Evolutionary conservation across 2,888 invertebrate genomes (phyloP), one percentile per base, ranked within the genome.

Genomic region (Ligdia adustata): DNA sequence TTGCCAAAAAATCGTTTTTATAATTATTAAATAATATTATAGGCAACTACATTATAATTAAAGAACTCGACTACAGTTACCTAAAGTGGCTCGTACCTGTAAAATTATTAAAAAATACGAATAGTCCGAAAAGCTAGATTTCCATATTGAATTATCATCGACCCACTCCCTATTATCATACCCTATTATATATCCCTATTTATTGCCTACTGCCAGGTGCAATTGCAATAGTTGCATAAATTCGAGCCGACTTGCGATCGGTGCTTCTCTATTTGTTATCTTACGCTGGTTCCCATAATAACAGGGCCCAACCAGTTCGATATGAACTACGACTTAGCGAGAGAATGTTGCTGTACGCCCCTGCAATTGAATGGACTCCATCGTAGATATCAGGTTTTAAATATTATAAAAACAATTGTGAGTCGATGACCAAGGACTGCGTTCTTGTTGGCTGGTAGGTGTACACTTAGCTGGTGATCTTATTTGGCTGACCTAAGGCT

Each of bases 191-290:
- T n/a, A n/a, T n/a, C n/a, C n/a, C n/a, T n/a, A n/a, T n/a, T n/a
- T n/a, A n/a, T n/a, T n/a, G 40, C 32, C 34, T 40, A 12, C 16
- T 16, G 24, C 16, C 47, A 47, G 47, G 41, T 37, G 47, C 56
- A 41, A 52, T 52, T 52, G 50, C 45, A 43, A 45, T 41, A 46
- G 51, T 53, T 44, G 51, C 39, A 52, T 39, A 57, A 51, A 48
- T 24, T 42, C 26, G n/a, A n/a, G 29, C 32, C 38, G 28, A 29
- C 32, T 38, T 29, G 3, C 15, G 24, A 24, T 37, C 37, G 28
- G 24, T 52, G 52, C 49, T 58, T 56, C 44, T 32, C 31, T 41
- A 42, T 54, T 53, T 57, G 45, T 49, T 55, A 38, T 45, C 15
- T 43, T 35, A 24, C n/a, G 6, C 7, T 47, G n/a, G 41, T 12